Base-by-base conservation (phyloP, 2,797 vertebrate genomes). In the Lophotriccus pileatus region DNA sequence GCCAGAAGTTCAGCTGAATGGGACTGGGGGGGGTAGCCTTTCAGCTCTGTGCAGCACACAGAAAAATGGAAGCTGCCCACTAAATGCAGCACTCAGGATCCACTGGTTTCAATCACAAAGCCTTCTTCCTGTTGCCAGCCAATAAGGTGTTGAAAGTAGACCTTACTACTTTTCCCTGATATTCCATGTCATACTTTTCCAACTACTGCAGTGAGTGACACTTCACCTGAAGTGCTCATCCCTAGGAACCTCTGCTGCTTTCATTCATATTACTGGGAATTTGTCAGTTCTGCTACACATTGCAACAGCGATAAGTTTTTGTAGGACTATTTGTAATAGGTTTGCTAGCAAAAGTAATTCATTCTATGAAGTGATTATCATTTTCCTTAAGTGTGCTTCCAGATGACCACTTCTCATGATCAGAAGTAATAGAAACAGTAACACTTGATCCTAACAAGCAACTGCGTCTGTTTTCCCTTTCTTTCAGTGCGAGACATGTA, bases 311-410 rank as follows among this genome's bases (percentile, higher is more conserved):
- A 63, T 81, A 82, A 74, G 17, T 12, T 87, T 91, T 49, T 92
- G 58, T 55, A 91, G 49, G 67, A 93, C 25, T 52, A 53, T 94
- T 77, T 95, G 9, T 93, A 84, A 89, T 74, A 84, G 27, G 16
- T 52, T 78, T 93, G 21, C 41, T 91, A 14, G 89, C 44, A 95
- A 94, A 95, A 92, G 36, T 95, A 86, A 91, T 91, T 88, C 5
- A 72, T 96, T 93, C 32, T 52, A 41, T 79, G 41, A 94, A 88
- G 18, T 87, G 72, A 87, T 84, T 87, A 53, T 85, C 9, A 44
- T 85, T 97, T 96, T 89, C 46, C 89, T 79, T 32, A 93, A 85
- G 36, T 62, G 24, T 80, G n/a, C 30, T 83, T 94, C 69, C 49
- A 44, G n/a, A 76, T 89, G 43, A 37, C 15, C 36, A 46, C 46